These are phyloP conservation scores for Urocynchramus pylzowi DNA, from an alignment of 2,113 vertebrate species.

Conservation along the genomic window DNA sequence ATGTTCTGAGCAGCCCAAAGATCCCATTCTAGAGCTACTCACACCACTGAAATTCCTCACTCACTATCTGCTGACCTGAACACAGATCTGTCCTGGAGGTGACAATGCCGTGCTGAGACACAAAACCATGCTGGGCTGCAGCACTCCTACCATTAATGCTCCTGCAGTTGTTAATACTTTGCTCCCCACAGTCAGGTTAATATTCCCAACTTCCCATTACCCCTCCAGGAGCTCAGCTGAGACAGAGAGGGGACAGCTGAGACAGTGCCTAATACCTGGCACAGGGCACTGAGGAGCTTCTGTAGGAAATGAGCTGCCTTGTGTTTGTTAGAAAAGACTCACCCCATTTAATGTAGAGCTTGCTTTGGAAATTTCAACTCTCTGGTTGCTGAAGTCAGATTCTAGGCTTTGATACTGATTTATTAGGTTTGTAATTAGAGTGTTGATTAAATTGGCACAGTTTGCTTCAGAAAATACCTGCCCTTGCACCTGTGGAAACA, in stretches of 20 bases:
- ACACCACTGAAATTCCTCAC: neutral
- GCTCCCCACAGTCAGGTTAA: neutral
- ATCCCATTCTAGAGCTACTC: neutral
- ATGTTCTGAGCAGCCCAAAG: neutral
- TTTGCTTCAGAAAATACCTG: conserved; percentile 95
- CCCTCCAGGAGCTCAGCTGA: neutral
- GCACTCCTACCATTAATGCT: neutral
- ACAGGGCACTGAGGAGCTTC: neutral
- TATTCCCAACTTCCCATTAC: neutral
- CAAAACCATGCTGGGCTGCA: neutral
- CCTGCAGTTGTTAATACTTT: neutral
- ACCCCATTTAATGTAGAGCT: conserved; percentile 95
- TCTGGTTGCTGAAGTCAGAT: conserved; percentile 86
- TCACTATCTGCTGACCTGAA: neutral
- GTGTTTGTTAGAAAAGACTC: conserved; percentile 9
- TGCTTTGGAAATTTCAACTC: conserved; percentile 91
- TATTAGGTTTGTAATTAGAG: conserved; percentile 92
- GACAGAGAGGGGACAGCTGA: neutral
- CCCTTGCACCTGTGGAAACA: conserved; percentile 81
- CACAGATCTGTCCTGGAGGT: accelerated
- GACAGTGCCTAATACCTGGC: neutral
- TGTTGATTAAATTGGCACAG: conserved; percentile 90
- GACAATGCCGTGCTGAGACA: neutral
- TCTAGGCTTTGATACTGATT: conserved; percentile 92
- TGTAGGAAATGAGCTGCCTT: neutral